phyloP scores from a whole-genome alignment of 2,113 vertebrate species.

The Oenanthe melanoleuca region DNA sequence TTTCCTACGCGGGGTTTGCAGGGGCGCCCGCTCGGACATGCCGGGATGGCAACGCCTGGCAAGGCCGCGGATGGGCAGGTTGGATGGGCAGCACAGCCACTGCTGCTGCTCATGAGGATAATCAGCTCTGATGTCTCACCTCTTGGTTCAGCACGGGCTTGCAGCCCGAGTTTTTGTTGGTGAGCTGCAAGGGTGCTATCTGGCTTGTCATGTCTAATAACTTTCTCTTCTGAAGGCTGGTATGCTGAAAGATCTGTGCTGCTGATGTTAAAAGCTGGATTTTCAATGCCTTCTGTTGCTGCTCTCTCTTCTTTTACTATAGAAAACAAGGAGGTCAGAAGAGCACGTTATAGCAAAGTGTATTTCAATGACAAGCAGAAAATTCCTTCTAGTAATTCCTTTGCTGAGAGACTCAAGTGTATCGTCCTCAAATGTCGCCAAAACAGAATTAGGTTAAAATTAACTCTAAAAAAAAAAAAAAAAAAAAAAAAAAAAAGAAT shows the following conservation, averaged over 20 bases:
- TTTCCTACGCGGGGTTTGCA: constrained; percentile 13
- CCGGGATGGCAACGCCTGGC: constrained; percentile 71
- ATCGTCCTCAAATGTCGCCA: constrained; percentile 92
- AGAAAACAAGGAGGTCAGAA: constrained; percentile 81
- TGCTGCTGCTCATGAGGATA: constrained; percentile 80
- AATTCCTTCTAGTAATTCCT: constrained; percentile 83
- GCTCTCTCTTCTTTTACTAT: constrained; percentile 78
- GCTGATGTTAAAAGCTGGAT: constrained; percentile 85
- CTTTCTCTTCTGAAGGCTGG: constrained; percentile 78
- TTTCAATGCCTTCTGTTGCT: constrained; percentile 80
- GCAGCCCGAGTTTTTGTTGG: constrained; percentile 84
- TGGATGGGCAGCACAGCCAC: constrained; percentile 77
- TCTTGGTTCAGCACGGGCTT: constrained; percentile 83
- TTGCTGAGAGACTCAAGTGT: constrained; percentile 84
- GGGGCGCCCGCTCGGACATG: constrained; percentile 69
- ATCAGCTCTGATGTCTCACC: constrained; percentile 91
- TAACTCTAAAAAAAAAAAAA: constrained; percentile 84
- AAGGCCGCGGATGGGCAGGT: constrained; percentile 57
- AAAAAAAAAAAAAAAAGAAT: constrained; percentile 80
- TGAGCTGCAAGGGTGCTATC: constrained; percentile 90
- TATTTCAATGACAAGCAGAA: constrained; percentile 80
- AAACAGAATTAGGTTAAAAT: constrained; percentile 99
- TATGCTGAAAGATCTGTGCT: constrained; percentile 78
- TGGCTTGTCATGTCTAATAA: constrained; percentile 86
- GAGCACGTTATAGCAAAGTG: constrained; percentile 69